phyloP scores from a whole-genome alignment of 2,797 vertebrate genomes.

The Rousettus madagascariensis region DNA sequence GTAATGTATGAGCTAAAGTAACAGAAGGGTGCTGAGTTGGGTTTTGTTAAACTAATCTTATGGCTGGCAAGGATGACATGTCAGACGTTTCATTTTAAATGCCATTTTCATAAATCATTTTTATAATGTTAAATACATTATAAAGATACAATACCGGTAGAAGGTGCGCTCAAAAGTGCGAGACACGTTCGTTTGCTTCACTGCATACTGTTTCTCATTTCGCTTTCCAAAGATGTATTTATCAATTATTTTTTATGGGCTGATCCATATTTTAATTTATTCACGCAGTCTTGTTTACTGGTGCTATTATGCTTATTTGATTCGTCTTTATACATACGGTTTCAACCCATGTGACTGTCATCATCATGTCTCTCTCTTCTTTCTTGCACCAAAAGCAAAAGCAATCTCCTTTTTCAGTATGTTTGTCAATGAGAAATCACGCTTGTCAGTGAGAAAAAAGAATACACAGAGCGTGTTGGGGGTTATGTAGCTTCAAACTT shows the following conservation, averaged over 20 bases:
- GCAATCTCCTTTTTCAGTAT: background rate
- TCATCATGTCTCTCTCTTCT: background rate
- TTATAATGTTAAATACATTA: conserved; percentile 16
- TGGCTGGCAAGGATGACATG: conserved; percentile 52
- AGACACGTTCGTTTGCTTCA: conserved; percentile 58
- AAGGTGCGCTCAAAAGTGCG: background rate
- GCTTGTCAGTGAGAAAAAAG: background rate
- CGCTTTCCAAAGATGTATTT: conserved; percentile 62
- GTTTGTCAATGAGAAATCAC: background rate
- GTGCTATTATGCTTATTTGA: background rate
- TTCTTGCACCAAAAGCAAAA: background rate
- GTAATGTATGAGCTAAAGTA: background rate
- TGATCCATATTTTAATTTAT: conserved; percentile 51
- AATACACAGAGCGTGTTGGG: background rate
- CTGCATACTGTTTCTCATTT: conserved; percentile 34
- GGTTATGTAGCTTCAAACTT: conserved; percentile 45
- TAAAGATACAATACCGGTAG: background rate
- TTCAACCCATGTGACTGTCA: background rate
- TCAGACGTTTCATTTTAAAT: conserved; percentile 53
- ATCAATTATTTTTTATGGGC: conserved; percentile 62
- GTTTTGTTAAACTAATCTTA: conserved; percentile 44
- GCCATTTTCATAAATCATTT: conserved; percentile 36
- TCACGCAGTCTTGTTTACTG: background rate
- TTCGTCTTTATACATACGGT: background rate
- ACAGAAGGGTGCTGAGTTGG: background rate